Base-by-base conservation (phyloP, 2,113 vertebrate genomes). In the Solea solea region DNA sequence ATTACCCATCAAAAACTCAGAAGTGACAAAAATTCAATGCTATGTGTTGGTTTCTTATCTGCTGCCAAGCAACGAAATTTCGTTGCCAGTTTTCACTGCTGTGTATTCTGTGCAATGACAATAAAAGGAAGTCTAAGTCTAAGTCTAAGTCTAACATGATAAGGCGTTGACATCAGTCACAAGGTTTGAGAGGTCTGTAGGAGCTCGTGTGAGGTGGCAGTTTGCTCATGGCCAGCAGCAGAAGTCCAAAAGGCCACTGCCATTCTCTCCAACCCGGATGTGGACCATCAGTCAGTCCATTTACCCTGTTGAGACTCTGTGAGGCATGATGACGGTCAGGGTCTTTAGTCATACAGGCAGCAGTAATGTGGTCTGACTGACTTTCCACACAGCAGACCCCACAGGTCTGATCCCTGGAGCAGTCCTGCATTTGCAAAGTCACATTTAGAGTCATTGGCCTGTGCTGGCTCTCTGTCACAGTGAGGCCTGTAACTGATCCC, bases 401-500 rank as follows among this genome's bases (percentile, higher is more conserved):
- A 74, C 71, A 73, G 71, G 64, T 74, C 78, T 64, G 74, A 82
- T 67, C 81, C 83, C 77, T 63, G 60, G 54, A 74, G 80, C 77
- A 85, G 79, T 83, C 76, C 59, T 71, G 77, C 66, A 72, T 78
- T 21, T 81, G 84, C 74, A 85, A 87, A 88, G 84, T 88, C 89
- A 90, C 83, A 81, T 90, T 89, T 54, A 46, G 80, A 85, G 27
- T 49, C 79, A 70, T 2, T 87, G 90, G 86, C 60, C 81, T 87
- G 85, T 82, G 77, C 74, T 83, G 71, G 51, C 49, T 74, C 82
- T 78, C 64, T 56, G 76, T 76, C 73, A 70, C 73, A 67, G 76
- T 74, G 76, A 61, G 69, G 81, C 81, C 80, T 74, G 83, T 84
- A 85, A 89, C 83, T 92, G 80, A 93, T 91, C 90, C 84, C 78